phyloP scores from a whole-genome alignment of 2,113 vertebrate genomes.

The Theropithecus gelada region DNA sequence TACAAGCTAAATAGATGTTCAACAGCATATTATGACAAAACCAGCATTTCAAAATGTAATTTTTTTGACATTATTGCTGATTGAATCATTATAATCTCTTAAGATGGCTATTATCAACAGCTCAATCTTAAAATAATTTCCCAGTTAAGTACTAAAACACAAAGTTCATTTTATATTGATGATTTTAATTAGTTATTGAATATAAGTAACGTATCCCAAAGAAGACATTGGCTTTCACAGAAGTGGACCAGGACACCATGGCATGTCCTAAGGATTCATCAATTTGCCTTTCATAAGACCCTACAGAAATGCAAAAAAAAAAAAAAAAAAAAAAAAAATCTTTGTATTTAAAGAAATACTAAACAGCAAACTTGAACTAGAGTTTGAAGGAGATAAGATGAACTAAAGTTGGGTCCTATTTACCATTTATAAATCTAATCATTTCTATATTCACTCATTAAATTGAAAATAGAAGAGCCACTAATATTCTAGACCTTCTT shows the following conservation, averaged over 20 bases:
- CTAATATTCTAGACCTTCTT: neutral
- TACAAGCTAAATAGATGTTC: neutral
- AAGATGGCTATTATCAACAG: neutral
- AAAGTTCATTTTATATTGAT: neutral
- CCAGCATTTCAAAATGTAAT: neutral
- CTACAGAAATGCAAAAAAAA: neutral
- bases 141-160: neutral
- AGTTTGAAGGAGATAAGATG: neutral
- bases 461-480: neutral
- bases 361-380: neutral
- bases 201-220: neutral
- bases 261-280: neutral
- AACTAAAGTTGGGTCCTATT: neutral
- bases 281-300: neutral
- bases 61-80: neutral
- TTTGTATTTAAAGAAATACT: neutral
- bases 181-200: neutral
- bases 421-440: neutral
- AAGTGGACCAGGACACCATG: rapidly evolving
- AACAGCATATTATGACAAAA: neutral
- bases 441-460: neutral
- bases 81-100: neutral
- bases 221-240: neutral
- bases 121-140: neutral
- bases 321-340: neutral